Conservation (phyloP, 2,797 vertebrate genomes). For the Nyctalus aviator region DNA sequence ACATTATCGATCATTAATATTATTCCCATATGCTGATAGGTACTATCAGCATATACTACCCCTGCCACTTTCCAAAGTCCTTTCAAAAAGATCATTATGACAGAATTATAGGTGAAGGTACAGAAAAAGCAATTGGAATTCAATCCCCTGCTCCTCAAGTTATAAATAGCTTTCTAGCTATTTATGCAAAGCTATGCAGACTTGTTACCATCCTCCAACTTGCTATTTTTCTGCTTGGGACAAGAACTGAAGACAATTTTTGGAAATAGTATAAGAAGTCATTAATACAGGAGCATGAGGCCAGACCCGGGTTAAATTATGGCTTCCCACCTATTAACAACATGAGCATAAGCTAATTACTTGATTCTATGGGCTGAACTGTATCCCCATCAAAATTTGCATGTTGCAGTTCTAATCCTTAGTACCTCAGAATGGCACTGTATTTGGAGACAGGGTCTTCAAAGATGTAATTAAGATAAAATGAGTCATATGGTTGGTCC, state of each 20-base stretch:
- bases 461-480: slow-evolving; percentile 24
- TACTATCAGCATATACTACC: neutral
- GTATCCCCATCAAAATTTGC: neutral
- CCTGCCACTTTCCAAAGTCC: neutral
- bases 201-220: neutral
- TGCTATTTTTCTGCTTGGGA: slow-evolving; percentile 12
- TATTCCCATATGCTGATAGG: neutral
- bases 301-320: neutral
- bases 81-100: neutral
- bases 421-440: neutral
- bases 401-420: neutral
- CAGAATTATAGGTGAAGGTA: neutral
- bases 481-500: neutral
- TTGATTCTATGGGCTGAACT: neutral
- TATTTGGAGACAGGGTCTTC: neutral
- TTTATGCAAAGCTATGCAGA: neutral
- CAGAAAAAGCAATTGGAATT: neutral
- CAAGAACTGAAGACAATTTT: slow-evolving; percentile 7
- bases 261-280: neutral
- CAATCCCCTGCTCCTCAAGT: neutral
- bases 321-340: neutral
- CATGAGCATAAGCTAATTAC: neutral
- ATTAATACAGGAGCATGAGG: neutral
- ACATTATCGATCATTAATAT: neutral
- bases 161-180: neutral